These are phyloP conservation scores for Dendronephthya gigantea DNA, from an alignment of 64 coral and sea anemone genomes.

Conservation along the genomic window DNA sequence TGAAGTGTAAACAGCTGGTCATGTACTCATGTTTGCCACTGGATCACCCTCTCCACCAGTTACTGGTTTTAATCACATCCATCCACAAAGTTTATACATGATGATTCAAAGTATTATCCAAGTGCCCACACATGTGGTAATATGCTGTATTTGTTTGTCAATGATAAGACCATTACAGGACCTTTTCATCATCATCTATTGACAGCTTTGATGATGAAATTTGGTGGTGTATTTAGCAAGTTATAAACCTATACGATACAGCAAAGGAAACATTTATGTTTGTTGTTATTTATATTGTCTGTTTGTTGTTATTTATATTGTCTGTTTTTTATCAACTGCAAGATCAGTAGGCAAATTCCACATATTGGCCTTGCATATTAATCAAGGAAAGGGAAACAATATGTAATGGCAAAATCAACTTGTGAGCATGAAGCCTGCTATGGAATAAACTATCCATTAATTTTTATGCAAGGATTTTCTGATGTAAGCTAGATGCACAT, in stretches of 20 bases:
- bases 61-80: constrained; percentile 19
- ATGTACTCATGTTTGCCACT: constrained; percentile 7
- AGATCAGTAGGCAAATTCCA: no score
- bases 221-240: constrained; percentile 26
- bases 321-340: no score
- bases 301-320: no score
- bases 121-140: constrained; percentile 19
- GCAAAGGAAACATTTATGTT: no score
- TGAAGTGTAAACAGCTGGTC: background rate
- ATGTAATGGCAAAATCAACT: no score
- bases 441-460: no score
- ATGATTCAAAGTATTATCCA: constrained; percentile 29
- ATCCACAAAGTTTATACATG: constrained; percentile 22
- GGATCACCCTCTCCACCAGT: background rate
- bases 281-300: no score
- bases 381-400: no score
- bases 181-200: constrained; percentile 24
- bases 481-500: no score
- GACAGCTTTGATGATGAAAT: constrained; percentile 31
- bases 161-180: background rate
- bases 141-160: constrained; percentile 22
- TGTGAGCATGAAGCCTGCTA: no score
- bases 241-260: background rate
- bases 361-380: no score
- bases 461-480: no score